These are phyloP conservation scores for Lytechinus pictus DNA, from an alignment of 35 echinoderm and acorn worm species.

Conservation along the genomic window DNA sequence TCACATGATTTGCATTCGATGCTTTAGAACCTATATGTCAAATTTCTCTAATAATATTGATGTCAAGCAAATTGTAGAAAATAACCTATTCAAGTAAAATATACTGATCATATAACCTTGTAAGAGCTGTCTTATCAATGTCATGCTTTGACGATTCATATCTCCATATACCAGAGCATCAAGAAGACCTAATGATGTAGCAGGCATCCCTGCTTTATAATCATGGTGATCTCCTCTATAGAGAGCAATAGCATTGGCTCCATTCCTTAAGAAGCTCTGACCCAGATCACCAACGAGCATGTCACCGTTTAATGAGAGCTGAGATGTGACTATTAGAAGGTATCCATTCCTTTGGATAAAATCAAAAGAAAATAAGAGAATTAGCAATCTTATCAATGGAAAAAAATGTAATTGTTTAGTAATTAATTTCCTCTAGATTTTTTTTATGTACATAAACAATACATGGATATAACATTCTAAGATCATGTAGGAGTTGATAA, in stretches of 20 bases:
- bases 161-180: slow-evolving; percentile 82
- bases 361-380: background rate
- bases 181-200: slow-evolving; percentile 61
- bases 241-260: slow-evolving; percentile 72
- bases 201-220: slow-evolving; percentile 51
- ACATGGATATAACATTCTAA: too few relatives aligned
- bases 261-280: slow-evolving; percentile 50
- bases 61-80: too few relatives aligned
- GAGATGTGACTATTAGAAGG: background rate
- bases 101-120: background rate
- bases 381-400: too few relatives aligned
- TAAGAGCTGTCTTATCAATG: slow-evolving; percentile 38
- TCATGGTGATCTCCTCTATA: slow-evolving; percentile 67
- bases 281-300: background rate
- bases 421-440: too few relatives aligned
- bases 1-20: too few relatives aligned
- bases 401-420: too few relatives aligned
- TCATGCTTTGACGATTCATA: slow-evolving; percentile 30
- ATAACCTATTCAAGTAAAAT: too few relatives aligned
- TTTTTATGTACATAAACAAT: too few relatives aligned
- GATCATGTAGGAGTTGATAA: background rate
- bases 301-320: background rate
- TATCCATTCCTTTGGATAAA: background rate
- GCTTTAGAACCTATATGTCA: too few relatives aligned
- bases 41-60: too few relatives aligned